Conservation (phyloP, 2,113 vertebrate species). For the Vulpes ferrilata region DNA sequence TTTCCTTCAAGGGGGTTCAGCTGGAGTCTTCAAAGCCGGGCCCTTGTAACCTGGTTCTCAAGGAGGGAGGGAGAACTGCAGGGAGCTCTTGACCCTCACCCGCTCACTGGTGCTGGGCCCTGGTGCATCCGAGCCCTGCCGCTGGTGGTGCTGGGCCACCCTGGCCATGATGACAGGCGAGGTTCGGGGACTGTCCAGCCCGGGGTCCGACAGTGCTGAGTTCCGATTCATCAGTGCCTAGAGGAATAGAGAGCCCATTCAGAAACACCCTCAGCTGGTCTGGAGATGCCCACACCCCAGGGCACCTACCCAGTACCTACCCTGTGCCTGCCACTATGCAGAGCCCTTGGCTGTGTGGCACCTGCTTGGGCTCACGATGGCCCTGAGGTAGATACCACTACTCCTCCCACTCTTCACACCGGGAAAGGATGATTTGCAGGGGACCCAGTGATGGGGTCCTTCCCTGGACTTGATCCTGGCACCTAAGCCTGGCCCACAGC, state of each 20-base stretch:
- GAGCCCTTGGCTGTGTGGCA: fast-evolving
- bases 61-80: background rate
- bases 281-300: background rate
- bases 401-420: background rate
- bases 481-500: background rate
- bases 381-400: background rate
- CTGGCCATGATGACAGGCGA: slow-evolving; percentile 89
- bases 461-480: background rate
- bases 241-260: slow-evolving; percentile 18
- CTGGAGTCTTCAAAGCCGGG: background rate
- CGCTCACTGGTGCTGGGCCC: slow-evolving; percentile 77
- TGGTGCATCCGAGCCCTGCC: slow-evolving; percentile 88
- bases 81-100: slow-evolving; percentile 83
- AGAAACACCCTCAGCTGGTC: background rate
- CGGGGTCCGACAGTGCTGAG: slow-evolving; percentile 85
- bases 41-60: background rate
- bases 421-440: background rate
- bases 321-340: background rate
- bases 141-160: slow-evolving; percentile 87
- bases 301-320: background rate
- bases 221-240: slow-evolving; percentile 85
- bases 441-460: background rate
- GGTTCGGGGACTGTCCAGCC: slow-evolving; percentile 91
- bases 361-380: background rate
- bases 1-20: background rate